phyloP scores from a whole-genome alignment of 2,797 vertebrate genomes.

The Crocidura indochinensis region DNA sequence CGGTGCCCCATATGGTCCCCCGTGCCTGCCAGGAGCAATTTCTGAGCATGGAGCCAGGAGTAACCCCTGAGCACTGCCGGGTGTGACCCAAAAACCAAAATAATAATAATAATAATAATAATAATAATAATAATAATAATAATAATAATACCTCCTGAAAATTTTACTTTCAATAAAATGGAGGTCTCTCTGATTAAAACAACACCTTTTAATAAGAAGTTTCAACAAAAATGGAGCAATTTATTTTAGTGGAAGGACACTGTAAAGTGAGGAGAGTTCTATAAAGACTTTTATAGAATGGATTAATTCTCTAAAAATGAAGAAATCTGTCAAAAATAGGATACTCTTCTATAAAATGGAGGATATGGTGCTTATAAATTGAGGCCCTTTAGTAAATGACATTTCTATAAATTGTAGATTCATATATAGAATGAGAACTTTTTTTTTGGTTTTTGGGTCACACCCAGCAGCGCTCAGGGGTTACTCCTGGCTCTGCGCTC shows the following conservation, averaged over 20 bases:
- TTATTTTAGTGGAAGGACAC: slow-evolving; percentile 39
- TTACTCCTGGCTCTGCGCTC: too few relatives aligned
- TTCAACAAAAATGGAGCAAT: slow-evolving; percentile 49
- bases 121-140: too few relatives aligned
- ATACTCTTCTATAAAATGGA: slow-evolving; percentile 50
- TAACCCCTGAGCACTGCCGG: too few relatives aligned
- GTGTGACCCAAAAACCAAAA: too few relatives aligned
- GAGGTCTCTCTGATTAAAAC: slow-evolving; percentile 41
- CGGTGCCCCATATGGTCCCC: too few relatives aligned
- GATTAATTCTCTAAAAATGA: slow-evolving; percentile 50
- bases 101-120: too few relatives aligned
- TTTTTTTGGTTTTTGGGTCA: neutral
- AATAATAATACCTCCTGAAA: slow-evolving; percentile 5
- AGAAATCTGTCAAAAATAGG: slow-evolving; percentile 32
- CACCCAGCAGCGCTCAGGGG: too few relatives aligned
- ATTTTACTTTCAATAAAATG: slow-evolving; percentile 53
- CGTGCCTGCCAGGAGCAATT: too few relatives aligned
- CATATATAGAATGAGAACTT: slow-evolving; percentile 37
- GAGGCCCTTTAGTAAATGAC: neutral
- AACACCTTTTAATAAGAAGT: slow-evolving; percentile 31
- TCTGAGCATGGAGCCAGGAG: too few relatives aligned
- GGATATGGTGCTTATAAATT: slow-evolving; percentile 39
- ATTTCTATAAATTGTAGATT: slow-evolving; percentile 30
- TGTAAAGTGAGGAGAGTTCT: slow-evolving; percentile 29
- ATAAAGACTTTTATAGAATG: slow-evolving; percentile 59